Percentiles rank a stretch among this genome's conserved stretches.
phyloP scores from a whole-genome alignment of 2,113 vertebrate species.

The Seriola quinqueradiata region DNA sequence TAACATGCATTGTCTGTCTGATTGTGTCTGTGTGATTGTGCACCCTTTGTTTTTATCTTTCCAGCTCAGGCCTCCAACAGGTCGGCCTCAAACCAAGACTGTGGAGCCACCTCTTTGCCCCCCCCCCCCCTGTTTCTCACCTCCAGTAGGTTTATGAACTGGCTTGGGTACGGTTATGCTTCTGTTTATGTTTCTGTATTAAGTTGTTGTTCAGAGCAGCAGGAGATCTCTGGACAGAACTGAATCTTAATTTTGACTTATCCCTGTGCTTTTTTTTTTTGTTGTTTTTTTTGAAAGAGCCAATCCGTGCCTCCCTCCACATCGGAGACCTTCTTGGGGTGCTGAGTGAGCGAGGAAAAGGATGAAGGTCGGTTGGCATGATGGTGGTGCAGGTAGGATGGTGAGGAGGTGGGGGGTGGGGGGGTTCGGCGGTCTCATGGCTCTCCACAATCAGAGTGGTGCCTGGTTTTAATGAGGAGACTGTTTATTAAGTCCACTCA shows the following conservation, averaged over 20 bases:
- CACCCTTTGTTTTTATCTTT: background rate
- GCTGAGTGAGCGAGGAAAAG: constrained; percentile 10
- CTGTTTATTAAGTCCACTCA: constrained; percentile 83
- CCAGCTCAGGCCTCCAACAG: background rate
- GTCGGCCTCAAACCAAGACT: background rate
- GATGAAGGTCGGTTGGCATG: background rate
- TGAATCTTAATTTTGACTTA: constrained; percentile 30
- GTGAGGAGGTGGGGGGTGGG: background rate
- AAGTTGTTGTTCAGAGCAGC: background rate
- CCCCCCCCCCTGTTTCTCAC: background rate
- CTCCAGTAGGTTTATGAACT: background rate
- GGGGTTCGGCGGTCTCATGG: constrained; percentile 14
- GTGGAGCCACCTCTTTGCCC: background rate
- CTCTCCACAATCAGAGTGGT: constrained; percentile 60
- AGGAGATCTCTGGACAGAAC: constrained; percentile 1
- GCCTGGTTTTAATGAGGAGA: constrained; percentile 80
- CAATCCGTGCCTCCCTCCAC: background rate
- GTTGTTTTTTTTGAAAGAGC: background rate
- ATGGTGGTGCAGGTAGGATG: constrained; percentile 1
- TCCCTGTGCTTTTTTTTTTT: background rate
- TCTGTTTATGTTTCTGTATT: constrained; percentile 2
- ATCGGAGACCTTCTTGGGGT: background rate
- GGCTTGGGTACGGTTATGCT: background rate
- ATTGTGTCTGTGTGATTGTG: background rate
- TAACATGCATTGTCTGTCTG: background rate